Evolutionary conservation across 2,888 invertebrate species (phyloP).

Genomic region (Pterostichus madidus): DNA sequence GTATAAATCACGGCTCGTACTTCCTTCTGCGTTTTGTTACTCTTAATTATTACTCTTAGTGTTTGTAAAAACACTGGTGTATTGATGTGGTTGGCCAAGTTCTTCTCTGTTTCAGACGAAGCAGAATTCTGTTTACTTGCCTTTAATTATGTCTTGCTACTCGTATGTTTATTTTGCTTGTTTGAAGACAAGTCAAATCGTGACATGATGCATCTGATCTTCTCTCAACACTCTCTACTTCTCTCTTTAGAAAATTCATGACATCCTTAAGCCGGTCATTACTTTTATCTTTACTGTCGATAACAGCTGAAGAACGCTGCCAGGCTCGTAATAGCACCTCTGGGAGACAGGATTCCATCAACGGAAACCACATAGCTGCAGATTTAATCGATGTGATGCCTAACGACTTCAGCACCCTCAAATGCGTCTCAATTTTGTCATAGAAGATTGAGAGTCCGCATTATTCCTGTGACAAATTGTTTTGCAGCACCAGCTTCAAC

Average conservation of each 20-base stretch:
- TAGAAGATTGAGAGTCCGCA: neutral
- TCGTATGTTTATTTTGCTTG: neutral
- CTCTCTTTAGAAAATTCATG: too few species aligned
- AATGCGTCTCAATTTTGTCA: slow-evolving; percentile 47
- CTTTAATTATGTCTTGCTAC: too few species aligned
- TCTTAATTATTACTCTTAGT: neutral
- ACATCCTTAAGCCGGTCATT: neutral
- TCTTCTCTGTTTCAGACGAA: neutral
- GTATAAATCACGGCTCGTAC: slow-evolving; percentile 37
- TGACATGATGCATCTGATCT: neutral
- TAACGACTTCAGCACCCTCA: slow-evolving; percentile 23
- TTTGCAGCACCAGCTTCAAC: neutral
- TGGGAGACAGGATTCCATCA: slow-evolving; percentile 47
- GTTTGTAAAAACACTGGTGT: neutral
- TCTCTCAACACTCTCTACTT: neutral
- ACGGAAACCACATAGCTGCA: slow-evolving; percentile 37
- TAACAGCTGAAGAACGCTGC: slow-evolving; percentile 19
- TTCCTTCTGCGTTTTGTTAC: neutral
- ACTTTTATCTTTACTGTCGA: neutral
- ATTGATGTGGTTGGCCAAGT: neutral
- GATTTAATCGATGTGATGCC: slow-evolving; percentile 37
- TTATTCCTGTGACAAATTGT: neutral
- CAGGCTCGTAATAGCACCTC: slow-evolving; percentile 38
- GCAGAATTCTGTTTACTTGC: too few species aligned
- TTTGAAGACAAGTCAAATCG: neutral